Percentiles rank a stretch among this genome's conserved stretches.
phyloP scores from a whole-genome alignment of 2,113 vertebrate species.

The Microtus oregoni region DNA sequence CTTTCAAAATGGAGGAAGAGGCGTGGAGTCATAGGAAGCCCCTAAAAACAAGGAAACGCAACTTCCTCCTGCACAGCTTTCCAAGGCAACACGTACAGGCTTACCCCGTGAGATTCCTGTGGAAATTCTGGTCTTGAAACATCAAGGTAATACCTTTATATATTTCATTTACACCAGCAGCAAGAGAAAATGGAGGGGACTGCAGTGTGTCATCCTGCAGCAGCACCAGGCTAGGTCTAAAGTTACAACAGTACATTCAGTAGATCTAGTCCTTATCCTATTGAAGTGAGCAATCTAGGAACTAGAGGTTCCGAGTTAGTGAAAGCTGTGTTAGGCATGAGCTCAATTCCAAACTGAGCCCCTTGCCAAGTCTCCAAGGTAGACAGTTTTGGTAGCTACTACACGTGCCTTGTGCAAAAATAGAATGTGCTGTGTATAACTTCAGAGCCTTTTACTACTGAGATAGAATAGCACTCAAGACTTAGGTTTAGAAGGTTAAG shows the following conservation, averaged over 20 bases:
- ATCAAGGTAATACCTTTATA: background rate
- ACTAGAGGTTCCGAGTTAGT: no score
- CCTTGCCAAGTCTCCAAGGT: background rate
- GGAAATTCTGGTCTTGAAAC: background rate
- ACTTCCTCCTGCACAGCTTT: background rate
- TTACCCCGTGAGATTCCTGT: background rate
- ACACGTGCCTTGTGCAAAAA: background rate
- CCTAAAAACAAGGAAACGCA: background rate
- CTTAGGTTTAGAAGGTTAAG: background rate
- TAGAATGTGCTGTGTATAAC: rapidly evolving
- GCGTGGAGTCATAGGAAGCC: rapidly evolving
- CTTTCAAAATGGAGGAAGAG: background rate
- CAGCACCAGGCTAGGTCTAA: background rate
- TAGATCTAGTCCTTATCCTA: background rate
- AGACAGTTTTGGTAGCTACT: background rate
- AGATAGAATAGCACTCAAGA: background rate
- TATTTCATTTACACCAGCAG: background rate
- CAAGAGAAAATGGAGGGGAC: background rate
- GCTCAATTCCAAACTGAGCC: no score
- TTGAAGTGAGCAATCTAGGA: background rate
- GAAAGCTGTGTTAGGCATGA: background rate
- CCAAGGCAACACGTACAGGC: background rate
- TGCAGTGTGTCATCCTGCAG: no score
- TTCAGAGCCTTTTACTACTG: background rate
- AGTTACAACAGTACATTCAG: background rate